Evolutionary conservation across 1,140 invertebrate genomes (phyloP).

Genomic region (Heliothis subflexa): DNA sequence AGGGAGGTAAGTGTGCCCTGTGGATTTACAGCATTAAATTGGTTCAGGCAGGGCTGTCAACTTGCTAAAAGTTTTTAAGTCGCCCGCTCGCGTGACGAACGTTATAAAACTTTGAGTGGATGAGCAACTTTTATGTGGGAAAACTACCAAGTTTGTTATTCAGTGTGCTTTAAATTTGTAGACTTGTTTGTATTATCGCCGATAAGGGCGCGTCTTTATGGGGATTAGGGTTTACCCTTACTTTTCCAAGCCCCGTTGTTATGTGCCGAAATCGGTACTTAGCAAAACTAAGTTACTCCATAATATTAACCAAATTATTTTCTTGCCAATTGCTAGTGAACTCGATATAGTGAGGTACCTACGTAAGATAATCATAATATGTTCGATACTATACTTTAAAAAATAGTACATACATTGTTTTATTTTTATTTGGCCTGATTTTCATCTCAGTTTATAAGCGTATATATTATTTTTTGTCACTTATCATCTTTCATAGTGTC

Average conservation of each 20-base stretch:
- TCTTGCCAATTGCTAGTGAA: no score
- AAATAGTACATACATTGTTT: no score
- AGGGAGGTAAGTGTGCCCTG: conserved; percentile 83
- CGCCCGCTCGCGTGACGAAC: conserved; percentile 62
- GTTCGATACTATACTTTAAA: no score
- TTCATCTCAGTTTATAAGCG: no score
- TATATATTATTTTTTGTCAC: no score
- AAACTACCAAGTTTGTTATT: conserved; percentile 52
- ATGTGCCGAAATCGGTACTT: no score
- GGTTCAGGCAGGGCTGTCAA: conserved; percentile 79
- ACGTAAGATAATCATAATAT: no score
- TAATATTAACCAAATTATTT: no score
- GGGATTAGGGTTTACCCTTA: conserved; percentile 13
- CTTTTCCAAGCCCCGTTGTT: neutral
- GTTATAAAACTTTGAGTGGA: conserved; percentile 56
- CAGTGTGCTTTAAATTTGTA: conserved; percentile 52
- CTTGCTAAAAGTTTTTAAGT: conserved; percentile 67
- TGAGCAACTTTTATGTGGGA: conserved; percentile 50
- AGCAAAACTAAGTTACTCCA: no score
- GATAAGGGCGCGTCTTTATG: neutral
- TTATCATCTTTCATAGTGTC: no score
- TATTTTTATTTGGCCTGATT: no score
- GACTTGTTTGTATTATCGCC: conserved; percentile 52
- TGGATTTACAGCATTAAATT: conserved; percentile 85
- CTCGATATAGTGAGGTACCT: no score